A percentile compares a stretch with the other conserved stretches of the same genome.
These are phyloP conservation scores for Nephrotoma guestfalica DNA, from an alignment of 2,888 invertebrate genomes.

Conservation along the genomic window DNA sequence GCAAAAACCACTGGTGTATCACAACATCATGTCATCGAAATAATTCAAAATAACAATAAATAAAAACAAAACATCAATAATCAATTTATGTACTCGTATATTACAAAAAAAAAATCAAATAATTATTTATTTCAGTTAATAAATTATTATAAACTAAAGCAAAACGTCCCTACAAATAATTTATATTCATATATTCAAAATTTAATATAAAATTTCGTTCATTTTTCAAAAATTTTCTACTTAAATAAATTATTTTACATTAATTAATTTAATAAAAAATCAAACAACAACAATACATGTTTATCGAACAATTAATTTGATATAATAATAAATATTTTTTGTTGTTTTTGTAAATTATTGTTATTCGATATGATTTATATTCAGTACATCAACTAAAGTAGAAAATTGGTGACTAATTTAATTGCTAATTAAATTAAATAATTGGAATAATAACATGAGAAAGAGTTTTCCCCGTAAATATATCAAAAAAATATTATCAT, in stretches of 20 bases:
- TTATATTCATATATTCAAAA: background rate
- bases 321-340: background rate
- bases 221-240: background rate
- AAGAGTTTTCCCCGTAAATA: background rate
- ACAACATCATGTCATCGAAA: background rate
- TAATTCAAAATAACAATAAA: background rate
- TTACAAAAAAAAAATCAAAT: background rate
- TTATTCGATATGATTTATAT: background rate
- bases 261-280: background rate
- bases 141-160: background rate
- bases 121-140: background rate
- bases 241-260: background rate
- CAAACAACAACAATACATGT: background rate
- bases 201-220: background rate
- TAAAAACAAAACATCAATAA: background rate
- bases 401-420: background rate
- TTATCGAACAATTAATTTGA: background rate
- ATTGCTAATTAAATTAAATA: background rate
- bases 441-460: background rate
- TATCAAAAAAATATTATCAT: background rate
- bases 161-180: background rate
- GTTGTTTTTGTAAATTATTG: background rate
- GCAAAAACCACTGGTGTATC: background rate
- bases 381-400: background rate
- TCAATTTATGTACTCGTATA: background rate